phyloP scores from a whole-genome alignment of 1,140 invertebrate genomes.

The Lordiphosa collinella region DNA sequence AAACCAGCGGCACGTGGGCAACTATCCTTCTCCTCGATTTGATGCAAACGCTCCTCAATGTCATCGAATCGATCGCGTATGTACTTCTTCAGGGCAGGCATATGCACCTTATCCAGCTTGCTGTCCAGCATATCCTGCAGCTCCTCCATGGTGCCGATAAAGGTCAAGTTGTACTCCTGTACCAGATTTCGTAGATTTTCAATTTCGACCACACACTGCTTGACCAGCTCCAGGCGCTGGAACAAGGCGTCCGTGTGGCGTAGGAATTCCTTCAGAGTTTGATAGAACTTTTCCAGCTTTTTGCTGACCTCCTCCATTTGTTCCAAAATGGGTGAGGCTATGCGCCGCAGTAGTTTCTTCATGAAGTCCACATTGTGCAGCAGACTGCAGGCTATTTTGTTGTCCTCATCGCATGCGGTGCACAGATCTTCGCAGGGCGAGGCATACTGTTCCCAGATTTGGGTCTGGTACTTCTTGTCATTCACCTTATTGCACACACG shows the following conservation, averaged over 20 bases:
- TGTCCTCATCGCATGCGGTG: constrained; percentile 64
- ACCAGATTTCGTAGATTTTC: constrained; percentile 42
- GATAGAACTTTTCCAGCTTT: constrained; percentile 41
- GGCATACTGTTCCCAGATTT: constrained; percentile 42
- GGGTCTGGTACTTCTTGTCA: constrained; percentile 24
- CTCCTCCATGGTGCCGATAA: constrained; percentile 72
- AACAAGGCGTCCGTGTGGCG: constrained; percentile 40
- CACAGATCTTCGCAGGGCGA: constrained; percentile 65
- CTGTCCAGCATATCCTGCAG: constrained; percentile 76
- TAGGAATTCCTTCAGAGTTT: constrained; percentile 35
- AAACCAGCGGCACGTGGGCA: constrained; percentile 65
- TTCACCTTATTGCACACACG: constrained; percentile 54
- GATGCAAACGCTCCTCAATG: constrained; percentile 37
- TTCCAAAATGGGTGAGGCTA: constrained; percentile 54
- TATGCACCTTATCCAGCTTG: constrained; percentile 71
- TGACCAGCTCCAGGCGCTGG: constrained; percentile 49
- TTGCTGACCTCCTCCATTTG: constrained; percentile 34
- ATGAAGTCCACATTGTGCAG: constrained; percentile 61
- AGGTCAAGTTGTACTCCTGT: constrained; percentile 53
- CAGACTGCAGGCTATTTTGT: constrained; percentile 62
- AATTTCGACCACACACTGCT: constrained; percentile 63
- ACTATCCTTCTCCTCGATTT: constrained; percentile 46
- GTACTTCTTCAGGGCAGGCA: constrained; percentile 71
- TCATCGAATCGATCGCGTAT: constrained; percentile 63
- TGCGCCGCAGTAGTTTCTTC: constrained; percentile 61